phyloP scores from a whole-genome alignment of 2,113 vertebrate genomes.

The Thomomys bottae region DNA sequence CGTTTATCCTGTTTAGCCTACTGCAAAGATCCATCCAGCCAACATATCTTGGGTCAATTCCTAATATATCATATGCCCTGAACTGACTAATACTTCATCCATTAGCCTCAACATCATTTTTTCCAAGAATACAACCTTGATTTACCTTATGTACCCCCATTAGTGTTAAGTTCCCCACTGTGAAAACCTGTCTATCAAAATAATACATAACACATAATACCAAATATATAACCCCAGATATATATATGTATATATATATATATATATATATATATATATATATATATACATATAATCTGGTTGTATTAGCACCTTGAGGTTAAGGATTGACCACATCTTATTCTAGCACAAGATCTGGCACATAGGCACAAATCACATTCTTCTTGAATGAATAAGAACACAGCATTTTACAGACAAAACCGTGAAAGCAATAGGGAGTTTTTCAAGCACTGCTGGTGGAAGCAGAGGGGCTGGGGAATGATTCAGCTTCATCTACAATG shows the following conservation, averaged over 20 bases:
- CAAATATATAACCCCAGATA: not conserved
- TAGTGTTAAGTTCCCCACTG: not conserved
- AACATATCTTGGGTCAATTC: not conserved
- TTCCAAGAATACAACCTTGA: not conserved
- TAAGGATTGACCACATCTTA: constrained; percentile 20
- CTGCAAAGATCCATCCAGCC: not conserved
- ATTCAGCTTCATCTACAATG: not conserved
- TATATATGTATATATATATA: no score
- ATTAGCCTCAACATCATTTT: constrained; percentile 5
- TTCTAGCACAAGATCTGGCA: constrained; percentile 25
- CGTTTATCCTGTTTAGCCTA: not conserved
- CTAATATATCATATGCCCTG: not conserved
- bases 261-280: no score
- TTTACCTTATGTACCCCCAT: not conserved
- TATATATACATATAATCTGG: not conserved
- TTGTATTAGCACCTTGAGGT: not conserved
- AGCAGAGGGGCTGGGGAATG: not conserved
- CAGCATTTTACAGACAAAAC: constrained; percentile 13
- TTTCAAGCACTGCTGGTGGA: constrained; percentile 26
- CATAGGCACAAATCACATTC: constrained; percentile 1
- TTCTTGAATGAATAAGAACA: constrained; percentile 38
- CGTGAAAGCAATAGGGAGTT: not conserved
- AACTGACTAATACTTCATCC: not conserved
- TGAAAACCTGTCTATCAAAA: not conserved
- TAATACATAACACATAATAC: not conserved